phyloP scores from a whole-genome alignment of 2,888 invertebrate species.

The Atethmia centrago region DNA sequence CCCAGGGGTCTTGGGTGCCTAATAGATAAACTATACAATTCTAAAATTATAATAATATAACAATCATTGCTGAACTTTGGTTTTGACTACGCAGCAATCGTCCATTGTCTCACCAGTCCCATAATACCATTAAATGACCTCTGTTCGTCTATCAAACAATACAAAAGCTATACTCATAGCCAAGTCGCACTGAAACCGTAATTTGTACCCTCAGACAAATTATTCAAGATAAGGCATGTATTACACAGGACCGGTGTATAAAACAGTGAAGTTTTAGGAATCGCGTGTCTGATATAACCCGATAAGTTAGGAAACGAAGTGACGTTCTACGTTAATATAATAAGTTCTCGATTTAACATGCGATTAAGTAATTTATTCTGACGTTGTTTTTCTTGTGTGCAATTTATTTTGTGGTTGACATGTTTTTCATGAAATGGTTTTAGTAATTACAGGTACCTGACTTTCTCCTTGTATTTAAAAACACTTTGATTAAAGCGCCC shows the following conservation, averaged over 20 bases:
- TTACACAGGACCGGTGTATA: slow-evolving; percentile 13
- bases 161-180: not conserved
- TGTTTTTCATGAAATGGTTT: slow-evolving; percentile 19
- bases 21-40: no score
- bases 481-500: not conserved
- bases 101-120: no score
- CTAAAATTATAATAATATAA: no score
- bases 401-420: slow-evolving; percentile 25
- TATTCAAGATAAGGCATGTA: slow-evolving; percentile 44
- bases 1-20: no score
- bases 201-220: slow-evolving; percentile 31
- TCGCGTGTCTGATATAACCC: slow-evolving; percentile 52
- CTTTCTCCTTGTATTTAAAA: not conserved
- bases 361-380: slow-evolving; percentile 48
- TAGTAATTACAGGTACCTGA: no score
- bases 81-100: no score
- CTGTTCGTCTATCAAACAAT: slow-evolving; percentile 4
- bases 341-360: slow-evolving; percentile 35
- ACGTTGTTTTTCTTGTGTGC: slow-evolving; percentile 3
- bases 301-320: slow-evolving; percentile 49
- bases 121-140: not conserved
- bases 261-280: slow-evolving; percentile 28
- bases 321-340: slow-evolving; percentile 29
- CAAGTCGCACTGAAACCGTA: slow-evolving; percentile 7
- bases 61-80: no score